Evolutionary conservation across 1,140 invertebrate genomes (phyloP).

Genomic region (Dinoponera quadriceps): DNA sequence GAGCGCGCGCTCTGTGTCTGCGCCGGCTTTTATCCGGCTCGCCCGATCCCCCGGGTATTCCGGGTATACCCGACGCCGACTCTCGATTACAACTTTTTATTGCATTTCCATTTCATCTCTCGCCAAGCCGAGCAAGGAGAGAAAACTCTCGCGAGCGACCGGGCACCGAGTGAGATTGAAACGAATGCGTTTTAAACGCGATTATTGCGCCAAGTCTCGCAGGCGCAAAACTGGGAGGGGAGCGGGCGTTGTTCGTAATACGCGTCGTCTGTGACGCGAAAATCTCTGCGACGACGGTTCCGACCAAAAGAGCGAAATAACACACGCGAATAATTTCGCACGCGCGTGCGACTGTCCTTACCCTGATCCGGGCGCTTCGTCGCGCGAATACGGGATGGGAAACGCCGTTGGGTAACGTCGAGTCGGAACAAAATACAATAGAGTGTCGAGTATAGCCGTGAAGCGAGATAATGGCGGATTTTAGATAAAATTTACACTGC

Average conservation of each 20-base stretch:
- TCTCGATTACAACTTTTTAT: slow-evolving; percentile 85
- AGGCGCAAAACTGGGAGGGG: slow-evolving; percentile 6
- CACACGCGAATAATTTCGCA: background rate
- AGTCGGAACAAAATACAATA: no score
- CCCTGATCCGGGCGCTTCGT: background rate
- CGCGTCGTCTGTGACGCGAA: slow-evolving; percentile 24
- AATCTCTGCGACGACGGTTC: slow-evolving; percentile 33
- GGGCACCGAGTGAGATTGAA: slow-evolving; percentile 77
- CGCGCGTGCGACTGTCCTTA: background rate
- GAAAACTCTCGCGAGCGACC: slow-evolving; percentile 61
- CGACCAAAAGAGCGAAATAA: background rate
- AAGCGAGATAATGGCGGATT: no score
- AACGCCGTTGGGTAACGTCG: no score
- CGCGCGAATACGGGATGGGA: background rate
- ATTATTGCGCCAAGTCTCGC: slow-evolving; percentile 76
- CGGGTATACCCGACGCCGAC: slow-evolving; percentile 44
- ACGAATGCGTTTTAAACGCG: slow-evolving; percentile 79
- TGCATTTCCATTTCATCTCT: slow-evolving; percentile 83
- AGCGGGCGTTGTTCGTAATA: slow-evolving; percentile 54
- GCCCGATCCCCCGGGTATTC: slow-evolving; percentile 9
- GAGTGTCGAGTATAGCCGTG: no score
- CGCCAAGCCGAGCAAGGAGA: slow-evolving; percentile 54
- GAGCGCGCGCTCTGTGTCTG: slow-evolving; percentile 21
- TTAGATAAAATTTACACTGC: no score
- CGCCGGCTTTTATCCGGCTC: slow-evolving; percentile 22